Conservation (phyloP, 2,888 invertebrate species). For the Nemotelus pantherinus region DNA sequence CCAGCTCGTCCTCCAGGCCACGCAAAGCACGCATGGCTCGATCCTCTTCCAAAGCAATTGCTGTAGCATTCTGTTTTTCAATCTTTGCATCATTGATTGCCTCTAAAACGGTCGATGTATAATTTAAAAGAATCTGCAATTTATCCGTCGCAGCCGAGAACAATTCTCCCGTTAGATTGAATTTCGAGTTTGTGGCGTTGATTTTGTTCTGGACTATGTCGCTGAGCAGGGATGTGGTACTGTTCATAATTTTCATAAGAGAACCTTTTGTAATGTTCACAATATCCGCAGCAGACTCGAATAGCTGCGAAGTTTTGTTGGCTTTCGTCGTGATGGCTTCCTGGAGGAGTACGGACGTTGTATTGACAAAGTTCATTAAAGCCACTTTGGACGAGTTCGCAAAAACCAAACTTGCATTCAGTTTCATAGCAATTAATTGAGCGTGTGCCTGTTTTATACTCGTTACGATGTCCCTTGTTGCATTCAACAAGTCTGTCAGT, state of each 20-base stretch:
- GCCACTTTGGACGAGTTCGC: constrained; percentile 33
- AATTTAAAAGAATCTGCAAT: constrained; percentile 18
- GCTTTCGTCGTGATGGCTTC: constrained; percentile 18
- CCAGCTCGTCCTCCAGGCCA: not conserved
- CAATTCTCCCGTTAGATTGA: constrained; percentile 27
- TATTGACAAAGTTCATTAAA: constrained; percentile 21
- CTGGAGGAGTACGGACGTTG: constrained; percentile 26
- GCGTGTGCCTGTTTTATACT: constrained; percentile 31
- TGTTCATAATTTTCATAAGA: constrained; percentile 18
- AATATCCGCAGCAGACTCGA: constrained; percentile 18
- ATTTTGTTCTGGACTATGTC: constrained; percentile 31
- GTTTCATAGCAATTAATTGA: constrained; percentile 35
- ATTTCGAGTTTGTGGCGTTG: constrained; percentile 28
- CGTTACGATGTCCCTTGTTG: constrained; percentile 25
- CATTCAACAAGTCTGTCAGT: constrained; percentile 29
- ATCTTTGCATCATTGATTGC: constrained; percentile 12
- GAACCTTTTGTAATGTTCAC: constrained; percentile 28
- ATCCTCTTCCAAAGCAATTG: constrained; percentile 14
- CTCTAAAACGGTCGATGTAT: constrained; percentile 21
- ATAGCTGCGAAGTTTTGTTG: constrained; percentile 22
- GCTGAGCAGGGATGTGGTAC: constrained; percentile 12
- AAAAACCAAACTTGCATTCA: constrained; percentile 39
- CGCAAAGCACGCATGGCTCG: constrained; percentile 1
- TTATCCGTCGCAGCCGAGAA: constrained; percentile 35
- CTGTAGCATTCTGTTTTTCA: constrained; percentile 32